Evolutionary conservation across 92 coral and sea anemone species (phyloP).

Genomic region (Epizoanthus scotinus): DNA sequence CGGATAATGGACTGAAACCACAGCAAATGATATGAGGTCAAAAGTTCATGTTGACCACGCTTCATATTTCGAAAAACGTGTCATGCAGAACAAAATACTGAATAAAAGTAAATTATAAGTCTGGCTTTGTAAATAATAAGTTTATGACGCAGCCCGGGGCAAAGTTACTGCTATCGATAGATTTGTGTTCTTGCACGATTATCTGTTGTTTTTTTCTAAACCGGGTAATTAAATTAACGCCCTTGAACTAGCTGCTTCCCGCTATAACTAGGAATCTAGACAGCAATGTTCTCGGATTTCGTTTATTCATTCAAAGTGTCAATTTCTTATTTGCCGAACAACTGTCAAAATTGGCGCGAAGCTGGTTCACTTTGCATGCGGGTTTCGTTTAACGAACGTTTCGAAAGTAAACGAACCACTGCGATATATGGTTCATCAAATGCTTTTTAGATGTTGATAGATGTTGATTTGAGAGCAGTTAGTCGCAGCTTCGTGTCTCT

Average conservation of each 20-base stretch:
- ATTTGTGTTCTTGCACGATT: not conserved
- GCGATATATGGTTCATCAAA: no score
- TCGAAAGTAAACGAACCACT: no score
- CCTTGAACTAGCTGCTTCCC: slow-evolving; percentile 6
- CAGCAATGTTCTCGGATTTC: slow-evolving; percentile 3
- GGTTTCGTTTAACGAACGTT: no score
- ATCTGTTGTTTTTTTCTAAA: not conserved
- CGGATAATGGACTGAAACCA: not conserved
- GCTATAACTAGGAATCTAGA: not conserved
- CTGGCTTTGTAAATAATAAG: not conserved
- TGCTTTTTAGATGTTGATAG: no score
- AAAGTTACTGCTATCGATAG: not conserved
- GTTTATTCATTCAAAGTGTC: slow-evolving; percentile 16
- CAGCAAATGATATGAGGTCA: not conserved
- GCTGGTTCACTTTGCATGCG: not conserved
- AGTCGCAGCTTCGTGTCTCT: not conserved
- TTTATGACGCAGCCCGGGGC: not conserved
- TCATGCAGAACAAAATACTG: not conserved
- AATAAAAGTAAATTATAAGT: slow-evolving; percentile 6
- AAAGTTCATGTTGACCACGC: slow-evolving; percentile 20
- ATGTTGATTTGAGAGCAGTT: no score
- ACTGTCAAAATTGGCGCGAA: slow-evolving; percentile 25
- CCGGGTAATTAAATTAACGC: slow-evolving; percentile 16
- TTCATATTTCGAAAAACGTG: slow-evolving; percentile 10
- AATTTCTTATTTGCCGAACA: slow-evolving; percentile 21